A percentile compares a stretch with the other conserved stretches of the same genome.
Conservation (phyloP, 1,140 invertebrate genomes). For the Bombus ignitus region DNA sequence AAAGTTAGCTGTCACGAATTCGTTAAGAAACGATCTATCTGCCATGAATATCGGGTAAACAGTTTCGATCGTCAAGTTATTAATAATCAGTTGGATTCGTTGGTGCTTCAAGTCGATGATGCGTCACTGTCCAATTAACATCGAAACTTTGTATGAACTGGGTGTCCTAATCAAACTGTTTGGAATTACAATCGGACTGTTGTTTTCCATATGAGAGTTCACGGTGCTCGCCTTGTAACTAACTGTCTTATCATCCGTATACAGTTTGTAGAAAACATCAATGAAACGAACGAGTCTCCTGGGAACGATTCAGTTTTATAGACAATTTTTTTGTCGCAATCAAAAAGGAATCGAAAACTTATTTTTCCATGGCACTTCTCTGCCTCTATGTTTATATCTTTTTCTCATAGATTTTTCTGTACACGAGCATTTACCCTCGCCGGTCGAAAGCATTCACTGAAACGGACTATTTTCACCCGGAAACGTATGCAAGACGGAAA, state of each 20-base stretch:
- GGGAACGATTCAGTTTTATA: neutral
- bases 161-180: conserved; percentile 24
- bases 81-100: neutral
- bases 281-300: neutral
- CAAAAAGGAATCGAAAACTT: neutral
- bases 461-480: conserved; percentile 33
- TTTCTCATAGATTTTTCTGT: neutral
- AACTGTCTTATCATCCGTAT: neutral
- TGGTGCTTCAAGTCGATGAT: conserved; percentile 35
- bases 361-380: neutral
- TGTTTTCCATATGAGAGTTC: neutral
- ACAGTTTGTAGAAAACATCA: neutral
- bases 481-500: conserved; percentile 49
- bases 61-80: conserved; percentile 17
- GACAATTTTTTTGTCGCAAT: neutral
- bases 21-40: conserved; percentile 38
- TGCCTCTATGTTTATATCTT: too few relatives aligned
- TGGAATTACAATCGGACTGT: neutral
- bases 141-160: neutral
- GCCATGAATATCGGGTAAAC: neutral
- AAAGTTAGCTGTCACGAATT: neutral
- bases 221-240: neutral
- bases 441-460: conserved; percentile 8
- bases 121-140: conserved; percentile 65
- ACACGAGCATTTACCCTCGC: neutral